Evolutionary conservation across 2,113 vertebrate species (phyloP).

Genomic region (Mugil cephalus): DNA sequence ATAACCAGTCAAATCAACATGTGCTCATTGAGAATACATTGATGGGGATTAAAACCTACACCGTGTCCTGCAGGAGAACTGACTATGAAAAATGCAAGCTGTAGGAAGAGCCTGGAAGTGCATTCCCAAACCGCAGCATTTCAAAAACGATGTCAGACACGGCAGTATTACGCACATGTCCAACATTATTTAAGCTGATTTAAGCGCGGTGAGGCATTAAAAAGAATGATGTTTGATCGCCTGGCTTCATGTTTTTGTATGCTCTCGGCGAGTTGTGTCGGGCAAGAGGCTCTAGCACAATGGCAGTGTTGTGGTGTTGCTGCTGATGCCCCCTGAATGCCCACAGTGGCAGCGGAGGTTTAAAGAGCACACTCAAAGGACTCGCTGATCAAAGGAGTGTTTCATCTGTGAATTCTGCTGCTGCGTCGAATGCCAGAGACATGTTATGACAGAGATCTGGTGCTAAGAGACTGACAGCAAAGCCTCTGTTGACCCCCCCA

Average conservation of each 20-base stretch:
- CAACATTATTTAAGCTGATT: slow-evolving; percentile 54
- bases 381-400: slow-evolving; percentile 75
- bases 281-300: slow-evolving; percentile 49
- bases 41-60: slow-evolving; percentile 49
- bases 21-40: slow-evolving; percentile 26
- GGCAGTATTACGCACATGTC: slow-evolving; percentile 41
- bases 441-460: slow-evolving; percentile 67
- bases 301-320: slow-evolving; percentile 59
- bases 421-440: slow-evolving; percentile 61
- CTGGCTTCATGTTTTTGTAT: slow-evolving; percentile 26
- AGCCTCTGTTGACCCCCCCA: slow-evolving; percentile 68
- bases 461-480: slow-evolving; percentile 67
- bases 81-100: slow-evolving; percentile 54
- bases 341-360: slow-evolving; percentile 70
- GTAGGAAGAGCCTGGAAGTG: slow-evolving; percentile 32
- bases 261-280: slow-evolving; percentile 33
- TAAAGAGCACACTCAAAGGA: slow-evolving; percentile 77
- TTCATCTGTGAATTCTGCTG: slow-evolving; percentile 78
- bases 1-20: slow-evolving; percentile 35
- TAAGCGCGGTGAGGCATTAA: slow-evolving; percentile 44
- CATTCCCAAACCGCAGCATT: slow-evolving; percentile 39
- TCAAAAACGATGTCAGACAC: slow-evolving; percentile 33
- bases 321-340: slow-evolving; percentile 72
- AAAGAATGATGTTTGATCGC: slow-evolving; percentile 49
- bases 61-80: slow-evolving; percentile 25